Percentiles rank a stretch among this genome's conserved stretches.
phyloP scores from a whole-genome alignment of 2,888 invertebrate genomes.

The Ryuthela nishihirai region DNA sequence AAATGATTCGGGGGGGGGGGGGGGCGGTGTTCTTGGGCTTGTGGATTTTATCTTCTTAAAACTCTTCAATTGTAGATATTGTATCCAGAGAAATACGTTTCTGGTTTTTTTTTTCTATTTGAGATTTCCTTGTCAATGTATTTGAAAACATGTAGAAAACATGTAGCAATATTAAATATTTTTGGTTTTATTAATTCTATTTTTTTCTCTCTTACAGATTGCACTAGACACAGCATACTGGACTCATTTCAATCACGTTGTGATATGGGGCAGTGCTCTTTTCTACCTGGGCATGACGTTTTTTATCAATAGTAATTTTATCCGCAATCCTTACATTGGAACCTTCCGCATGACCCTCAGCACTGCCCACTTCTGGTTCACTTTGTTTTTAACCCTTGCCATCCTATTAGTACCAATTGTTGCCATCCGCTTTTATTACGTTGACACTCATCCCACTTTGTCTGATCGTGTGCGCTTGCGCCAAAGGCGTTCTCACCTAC shows the following conservation, averaged over 20 bases:
- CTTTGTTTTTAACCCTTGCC: constrained; percentile 62
- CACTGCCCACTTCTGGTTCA: constrained; percentile 73
- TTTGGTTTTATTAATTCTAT: not conserved
- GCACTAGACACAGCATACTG: constrained; percentile 97
- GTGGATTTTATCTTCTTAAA: no score
- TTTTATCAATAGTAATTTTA: constrained; percentile 84
- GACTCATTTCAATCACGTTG: constrained; percentile 95
- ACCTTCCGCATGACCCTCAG: constrained; percentile 58
- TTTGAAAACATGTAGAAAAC: no score
- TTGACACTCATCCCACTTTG: constrained; percentile 84
- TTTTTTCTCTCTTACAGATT: constrained; percentile 62
- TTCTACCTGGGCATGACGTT: constrained; percentile 93
- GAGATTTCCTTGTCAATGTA: no score
- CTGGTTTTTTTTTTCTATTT: no score
- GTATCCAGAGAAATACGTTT: no score
- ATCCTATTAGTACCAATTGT: constrained; percentile 89
- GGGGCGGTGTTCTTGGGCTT: no score
- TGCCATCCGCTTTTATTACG: constrained; percentile 91
- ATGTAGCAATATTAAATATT: no score
- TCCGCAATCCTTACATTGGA: constrained; percentile 58
- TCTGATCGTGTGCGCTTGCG: constrained; percentile 86
- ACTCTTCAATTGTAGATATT: no score
- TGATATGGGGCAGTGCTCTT: constrained; percentile 94
- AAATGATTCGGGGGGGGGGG: no score
- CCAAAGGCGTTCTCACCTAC: constrained; percentile 53